Percentiles rank a stretch among this genome's conserved stretches.
These are phyloP conservation scores for Germaria angustata DNA, from an alignment of 2,888 invertebrate genomes.

Conservation along the genomic window DNA sequence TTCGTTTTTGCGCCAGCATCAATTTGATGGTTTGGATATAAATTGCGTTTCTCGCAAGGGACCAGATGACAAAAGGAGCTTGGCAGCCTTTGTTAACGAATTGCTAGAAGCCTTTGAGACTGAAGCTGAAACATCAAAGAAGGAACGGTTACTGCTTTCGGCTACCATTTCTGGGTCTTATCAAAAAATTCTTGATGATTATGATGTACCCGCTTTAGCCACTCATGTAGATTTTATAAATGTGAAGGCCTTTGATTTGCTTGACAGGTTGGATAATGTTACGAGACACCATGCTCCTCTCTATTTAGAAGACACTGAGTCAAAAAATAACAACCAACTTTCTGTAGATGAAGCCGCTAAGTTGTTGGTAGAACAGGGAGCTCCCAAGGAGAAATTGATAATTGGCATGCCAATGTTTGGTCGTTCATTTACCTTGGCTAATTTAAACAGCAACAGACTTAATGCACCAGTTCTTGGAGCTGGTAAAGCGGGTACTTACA, in stretches of 20 bases:
- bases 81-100: slow-evolving; percentile 93
- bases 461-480: slow-evolving; percentile 95
- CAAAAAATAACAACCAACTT: slow-evolving; percentile 94
- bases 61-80: slow-evolving; percentile 95
- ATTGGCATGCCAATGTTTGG: slow-evolving; percentile 98
- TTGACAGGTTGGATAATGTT: slow-evolving; percentile 95
- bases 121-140: slow-evolving; percentile 93
- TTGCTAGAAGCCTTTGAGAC: slow-evolving; percentile 95
- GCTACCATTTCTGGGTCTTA: slow-evolving; percentile 96
- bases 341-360: slow-evolving; percentile 95
- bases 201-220: slow-evolving; percentile 95
- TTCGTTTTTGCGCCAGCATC: slow-evolving; percentile 91
- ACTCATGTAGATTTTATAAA: slow-evolving; percentile 96
- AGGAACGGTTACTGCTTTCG: slow-evolving; percentile 88
- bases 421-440: slow-evolving; percentile 92
- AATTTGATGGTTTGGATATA: slow-evolving; percentile 91
- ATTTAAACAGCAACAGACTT: slow-evolving; percentile 92
- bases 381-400: slow-evolving; percentile 95
- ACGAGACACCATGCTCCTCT: slow-evolving; percentile 96
- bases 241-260: slow-evolving; percentile 97
- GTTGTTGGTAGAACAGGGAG: slow-evolving; percentile 96
- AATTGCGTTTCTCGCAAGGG: slow-evolving; percentile 93
- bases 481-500: slow-evolving; percentile 91
- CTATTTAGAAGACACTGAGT: slow-evolving; percentile 92
- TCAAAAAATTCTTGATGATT: slow-evolving; percentile 95